These are phyloP conservation scores for Drosophila ironensis DNA, from an alignment of 1,140 invertebrate genomes.

Conservation along the genomic window DNA sequence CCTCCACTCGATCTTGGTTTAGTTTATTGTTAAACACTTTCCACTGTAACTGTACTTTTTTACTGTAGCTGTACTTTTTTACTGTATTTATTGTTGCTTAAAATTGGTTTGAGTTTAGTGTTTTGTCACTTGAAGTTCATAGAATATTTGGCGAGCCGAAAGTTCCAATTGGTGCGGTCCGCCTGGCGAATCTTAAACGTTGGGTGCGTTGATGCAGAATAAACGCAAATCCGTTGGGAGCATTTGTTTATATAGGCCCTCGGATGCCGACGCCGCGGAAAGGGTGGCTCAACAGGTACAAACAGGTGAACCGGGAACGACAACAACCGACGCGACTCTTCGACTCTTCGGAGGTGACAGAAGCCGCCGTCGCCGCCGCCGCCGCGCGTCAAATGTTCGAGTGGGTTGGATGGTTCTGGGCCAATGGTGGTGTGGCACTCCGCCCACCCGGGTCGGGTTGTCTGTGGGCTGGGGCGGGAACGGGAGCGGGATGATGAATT, in stretches of 20 bases:
- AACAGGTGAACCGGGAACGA: slow-evolving; percentile 1
- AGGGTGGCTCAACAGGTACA: slow-evolving; percentile 72
- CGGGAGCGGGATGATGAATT: not conserved
- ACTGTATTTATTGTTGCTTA: not conserved
- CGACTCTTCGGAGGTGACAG: slow-evolving; percentile 50
- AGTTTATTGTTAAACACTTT: slow-evolving; percentile 12
- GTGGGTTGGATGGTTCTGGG: slow-evolving; percentile 30
- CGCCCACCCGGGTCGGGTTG: slow-evolving; percentile 9
- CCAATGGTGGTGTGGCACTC: not conserved
- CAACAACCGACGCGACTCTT: slow-evolving; percentile 29
- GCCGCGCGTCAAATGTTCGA: slow-evolving; percentile 29
- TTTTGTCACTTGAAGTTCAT: not conserved
- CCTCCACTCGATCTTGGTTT: not conserved
- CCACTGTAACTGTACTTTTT: slow-evolving; percentile 32
- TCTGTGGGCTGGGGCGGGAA: not conserved
- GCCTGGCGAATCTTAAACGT: slow-evolving; percentile 49
- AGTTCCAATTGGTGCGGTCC: not conserved
- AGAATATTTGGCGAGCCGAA: not conserved
- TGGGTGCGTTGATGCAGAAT: slow-evolving; percentile 69
- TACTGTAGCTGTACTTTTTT: slow-evolving; percentile 29
- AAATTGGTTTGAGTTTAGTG: not conserved
- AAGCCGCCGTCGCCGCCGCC: too few species aligned
- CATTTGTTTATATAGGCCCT: slow-evolving; percentile 73
- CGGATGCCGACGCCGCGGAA: slow-evolving; percentile 46
- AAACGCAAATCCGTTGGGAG: slow-evolving; percentile 69